Base-by-base conservation (phyloP, 2,113 vertebrate genomes). In the Paradoxurus hermaphroditus region DNA sequence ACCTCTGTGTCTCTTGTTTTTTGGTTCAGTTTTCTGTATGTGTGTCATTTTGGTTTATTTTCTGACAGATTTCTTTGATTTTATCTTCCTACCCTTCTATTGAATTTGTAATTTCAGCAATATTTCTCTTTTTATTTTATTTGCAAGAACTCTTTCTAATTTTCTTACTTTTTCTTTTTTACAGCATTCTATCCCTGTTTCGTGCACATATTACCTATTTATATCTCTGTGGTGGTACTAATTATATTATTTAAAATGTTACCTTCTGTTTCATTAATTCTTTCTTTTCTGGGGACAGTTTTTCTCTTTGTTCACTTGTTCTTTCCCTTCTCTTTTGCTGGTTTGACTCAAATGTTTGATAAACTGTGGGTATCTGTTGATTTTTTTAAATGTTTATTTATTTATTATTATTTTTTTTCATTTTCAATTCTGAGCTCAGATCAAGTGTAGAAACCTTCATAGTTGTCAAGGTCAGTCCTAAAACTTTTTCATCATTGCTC, bases 361-460 rank as follows among this genome's bases (percentile, higher is more conserved):
- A 34, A 83, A n/a, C 13, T 94, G 56, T 39, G 65, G 27, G 82
- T 51, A 5, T n/a, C 56, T 84, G 23, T 53, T 92, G 18, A 51
- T 56, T 59, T 56, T 59, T 59, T 59, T 59, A 23, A 59, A 59
- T 59, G 56, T 59, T 59, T 59, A 59, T n/a, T n/a, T n/a, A n/a
- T n/a, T n/a, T n/a, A n/a, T n/a, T n/a, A n/a, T n/a, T n/a, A n/a
- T n/a, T n/a, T n/a, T n/a, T n/a, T n/a, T n/a, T n/a, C n/a, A n/a
- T n/a, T n/a, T n/a, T n/a, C 41, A 94, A 78, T 93, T 97, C 97
- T 98, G 99, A 99, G 99, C 99, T 99, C 99, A 99, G 99, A 98
- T 99, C 99, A 99, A 99, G 99, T 99, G 99, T 99, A 99, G 99
- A 98, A 98, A 98, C 98, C 99, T 96, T 99, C 99, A 99, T 95